phyloP scores from a whole-genome alignment of 2,888 invertebrate species.

The Apamea monoglypha region DNA sequence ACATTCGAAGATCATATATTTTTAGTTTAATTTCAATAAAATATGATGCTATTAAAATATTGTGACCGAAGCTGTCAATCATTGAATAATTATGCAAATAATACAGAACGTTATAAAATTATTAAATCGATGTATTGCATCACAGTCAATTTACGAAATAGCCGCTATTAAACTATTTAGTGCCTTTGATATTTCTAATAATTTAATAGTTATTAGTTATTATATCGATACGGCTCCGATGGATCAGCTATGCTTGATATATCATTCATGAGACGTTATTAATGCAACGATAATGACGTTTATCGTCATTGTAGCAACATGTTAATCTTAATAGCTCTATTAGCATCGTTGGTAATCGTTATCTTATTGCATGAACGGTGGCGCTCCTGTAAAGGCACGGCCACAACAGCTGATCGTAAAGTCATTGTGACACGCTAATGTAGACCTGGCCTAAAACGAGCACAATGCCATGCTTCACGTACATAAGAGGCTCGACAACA shows the following conservation, averaged over 20 bases:
- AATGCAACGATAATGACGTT: slow-evolving; percentile 60
- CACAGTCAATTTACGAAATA: slow-evolving; percentile 40
- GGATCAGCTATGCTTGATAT: slow-evolving; percentile 37
- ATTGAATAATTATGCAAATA: slow-evolving; percentile 51
- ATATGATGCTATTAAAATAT: slow-evolving; percentile 33
- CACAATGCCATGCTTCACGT: neutral
- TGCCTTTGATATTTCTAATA: slow-evolving; percentile 24
- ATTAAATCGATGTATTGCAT: slow-evolving; percentile 40
- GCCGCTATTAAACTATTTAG: slow-evolving; percentile 11
- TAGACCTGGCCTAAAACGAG: neutral
- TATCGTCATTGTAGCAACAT: slow-evolving; percentile 62
- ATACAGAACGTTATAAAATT: slow-evolving; percentile 27
- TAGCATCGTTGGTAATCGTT: slow-evolving; percentile 62
- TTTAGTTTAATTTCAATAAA: slow-evolving; percentile 20
- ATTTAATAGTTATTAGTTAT: slow-evolving; percentile 31
- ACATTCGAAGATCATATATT: slow-evolving; percentile 20
- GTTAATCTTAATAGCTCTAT: slow-evolving; percentile 72
- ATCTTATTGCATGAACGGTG: slow-evolving; percentile 52
- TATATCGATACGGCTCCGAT: slow-evolving; percentile 20
- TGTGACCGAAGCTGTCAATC: slow-evolving; percentile 31
- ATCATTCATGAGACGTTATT: slow-evolving; percentile 52
- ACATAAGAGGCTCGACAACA: neutral
- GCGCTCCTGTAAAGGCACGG: slow-evolving; percentile 54
- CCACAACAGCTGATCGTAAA: slow-evolving; percentile 42
- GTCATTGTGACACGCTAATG: slow-evolving; percentile 4